Evolutionary conservation across 2,888 invertebrate species (phyloP).

Genomic region (Xestia xanthographa): DNA sequence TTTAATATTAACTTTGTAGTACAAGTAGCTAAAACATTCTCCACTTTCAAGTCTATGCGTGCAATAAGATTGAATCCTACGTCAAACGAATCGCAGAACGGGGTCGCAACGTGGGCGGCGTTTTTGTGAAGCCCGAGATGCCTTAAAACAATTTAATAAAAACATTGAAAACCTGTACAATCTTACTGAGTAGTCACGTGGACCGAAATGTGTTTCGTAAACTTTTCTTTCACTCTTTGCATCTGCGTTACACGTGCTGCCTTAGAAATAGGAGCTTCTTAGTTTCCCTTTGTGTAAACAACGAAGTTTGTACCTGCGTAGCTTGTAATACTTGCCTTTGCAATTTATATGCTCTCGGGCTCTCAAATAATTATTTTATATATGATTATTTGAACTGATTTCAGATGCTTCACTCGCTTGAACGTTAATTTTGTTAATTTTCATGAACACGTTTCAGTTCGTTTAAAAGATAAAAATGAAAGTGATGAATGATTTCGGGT

Average conservation of each 20-base stretch:
- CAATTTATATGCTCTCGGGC: no score
- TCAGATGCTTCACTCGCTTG: not conserved
- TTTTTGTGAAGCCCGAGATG: constrained; percentile 28
- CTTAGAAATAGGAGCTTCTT: constrained; percentile 35
- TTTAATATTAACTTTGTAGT: not conserved
- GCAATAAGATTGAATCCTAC: constrained; percentile 19
- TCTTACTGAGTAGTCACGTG: constrained; percentile 51
- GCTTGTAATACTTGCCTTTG: constrained; percentile 2
- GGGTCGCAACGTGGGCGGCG: constrained; percentile 32
- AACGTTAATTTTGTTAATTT: not conserved
- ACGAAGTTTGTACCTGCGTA: constrained; percentile 20
- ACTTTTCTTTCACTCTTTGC: constrained; percentile 56
- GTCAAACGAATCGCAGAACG: constrained; percentile 33
- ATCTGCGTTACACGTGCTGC: constrained; percentile 49
- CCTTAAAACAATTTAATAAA: constrained; percentile 46
- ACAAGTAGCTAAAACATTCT: constrained; percentile 6
- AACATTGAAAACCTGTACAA: constrained; percentile 23
- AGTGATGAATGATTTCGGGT: not conserved
- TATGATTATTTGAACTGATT: not conserved
- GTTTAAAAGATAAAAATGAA: not conserved
- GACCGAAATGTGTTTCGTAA: constrained; percentile 52
- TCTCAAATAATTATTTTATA: no score
- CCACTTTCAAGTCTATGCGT: constrained; percentile 25
- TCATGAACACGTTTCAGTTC: not conserved
- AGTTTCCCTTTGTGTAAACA: constrained; percentile 43